Evolutionary conservation across 2,113 vertebrate species (phyloP).

Genomic region (Corythornis cristatus): DNA sequence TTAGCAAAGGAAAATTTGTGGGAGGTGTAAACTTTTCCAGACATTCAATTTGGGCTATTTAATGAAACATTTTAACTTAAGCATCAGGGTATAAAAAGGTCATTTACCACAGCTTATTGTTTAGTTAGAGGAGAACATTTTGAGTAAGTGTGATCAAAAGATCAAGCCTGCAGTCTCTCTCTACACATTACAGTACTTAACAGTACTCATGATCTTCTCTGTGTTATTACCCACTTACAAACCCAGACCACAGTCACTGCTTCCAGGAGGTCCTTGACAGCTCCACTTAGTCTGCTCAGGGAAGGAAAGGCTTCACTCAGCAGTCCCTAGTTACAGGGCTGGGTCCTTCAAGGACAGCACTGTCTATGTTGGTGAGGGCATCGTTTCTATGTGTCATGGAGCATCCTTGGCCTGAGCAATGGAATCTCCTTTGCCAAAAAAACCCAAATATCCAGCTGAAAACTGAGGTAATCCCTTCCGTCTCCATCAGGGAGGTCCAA

Average conservation of each 20-base stretch:
- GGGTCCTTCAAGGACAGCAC: background rate
- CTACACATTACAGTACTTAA: background rate
- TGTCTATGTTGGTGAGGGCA: background rate
- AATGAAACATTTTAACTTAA: slow-evolving; percentile 56
- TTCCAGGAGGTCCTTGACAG: background rate
- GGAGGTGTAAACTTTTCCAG: slow-evolving; percentile 48
- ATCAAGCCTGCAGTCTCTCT: background rate
- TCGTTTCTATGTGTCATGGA: background rate
- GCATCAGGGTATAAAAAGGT: slow-evolving; percentile 5
- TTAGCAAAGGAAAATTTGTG: slow-evolving; percentile 19
- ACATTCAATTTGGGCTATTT: slow-evolving; percentile 41
- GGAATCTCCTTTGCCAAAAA: background rate
- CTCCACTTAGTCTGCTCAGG: background rate
- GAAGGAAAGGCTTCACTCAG: background rate
- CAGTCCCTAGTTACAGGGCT: background rate
- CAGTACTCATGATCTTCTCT: background rate
- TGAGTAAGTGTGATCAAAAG: background rate
- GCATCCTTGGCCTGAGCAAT: background rate
- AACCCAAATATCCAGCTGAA: background rate
- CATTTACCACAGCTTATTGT: slow-evolving; percentile 37
- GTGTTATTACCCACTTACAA: background rate
- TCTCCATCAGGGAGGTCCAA: background rate
- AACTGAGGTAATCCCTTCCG: background rate
- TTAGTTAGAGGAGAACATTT: background rate
- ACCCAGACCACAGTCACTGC: background rate